Evolutionary conservation across 64 coral and sea anemone species (phyloP).

Genomic region (Montipora sp.): DNA sequence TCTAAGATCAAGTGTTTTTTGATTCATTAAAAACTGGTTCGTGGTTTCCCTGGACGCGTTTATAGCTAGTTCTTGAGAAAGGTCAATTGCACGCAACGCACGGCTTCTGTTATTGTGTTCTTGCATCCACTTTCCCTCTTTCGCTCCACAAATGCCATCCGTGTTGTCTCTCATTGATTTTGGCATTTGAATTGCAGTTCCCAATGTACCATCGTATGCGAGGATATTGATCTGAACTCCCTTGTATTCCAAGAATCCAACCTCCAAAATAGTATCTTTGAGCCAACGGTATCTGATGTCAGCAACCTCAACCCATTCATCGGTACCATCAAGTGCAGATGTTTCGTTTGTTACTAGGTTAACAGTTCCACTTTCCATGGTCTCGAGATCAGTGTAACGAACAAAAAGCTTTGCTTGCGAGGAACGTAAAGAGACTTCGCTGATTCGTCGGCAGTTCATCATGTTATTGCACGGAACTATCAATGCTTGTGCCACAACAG

Average conservation of each 20-base stretch:
- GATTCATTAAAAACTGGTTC: constrained; percentile 40
- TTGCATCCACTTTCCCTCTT: constrained; percentile 64
- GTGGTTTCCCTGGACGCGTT: background rate
- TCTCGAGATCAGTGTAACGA: constrained; percentile 38
- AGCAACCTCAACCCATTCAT: constrained; percentile 27
- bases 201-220: constrained; percentile 71
- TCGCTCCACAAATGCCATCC: constrained; percentile 77
- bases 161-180: constrained; percentile 32
- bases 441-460: constrained; percentile 79
- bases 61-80: background rate
- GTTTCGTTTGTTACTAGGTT: background rate
- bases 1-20: constrained; percentile 54
- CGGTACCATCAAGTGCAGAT: background rate
- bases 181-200: constrained; percentile 70
- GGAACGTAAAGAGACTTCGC: constrained; percentile 78
- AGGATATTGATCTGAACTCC: constrained; percentile 70
- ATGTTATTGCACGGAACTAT: constrained; percentile 88
- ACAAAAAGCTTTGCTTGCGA: constrained; percentile 57
- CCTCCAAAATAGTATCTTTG: constrained; percentile 73
- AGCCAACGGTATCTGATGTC: constrained; percentile 76
- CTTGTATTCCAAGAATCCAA: constrained; percentile 42
- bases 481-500: constrained; percentile 66
- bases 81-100: background rate
- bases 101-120: constrained; percentile 17
- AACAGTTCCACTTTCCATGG: background rate